Base-by-base conservation (phyloP, 2,888 invertebrate genomes). In the Sceliomorpha sp. region DNA sequence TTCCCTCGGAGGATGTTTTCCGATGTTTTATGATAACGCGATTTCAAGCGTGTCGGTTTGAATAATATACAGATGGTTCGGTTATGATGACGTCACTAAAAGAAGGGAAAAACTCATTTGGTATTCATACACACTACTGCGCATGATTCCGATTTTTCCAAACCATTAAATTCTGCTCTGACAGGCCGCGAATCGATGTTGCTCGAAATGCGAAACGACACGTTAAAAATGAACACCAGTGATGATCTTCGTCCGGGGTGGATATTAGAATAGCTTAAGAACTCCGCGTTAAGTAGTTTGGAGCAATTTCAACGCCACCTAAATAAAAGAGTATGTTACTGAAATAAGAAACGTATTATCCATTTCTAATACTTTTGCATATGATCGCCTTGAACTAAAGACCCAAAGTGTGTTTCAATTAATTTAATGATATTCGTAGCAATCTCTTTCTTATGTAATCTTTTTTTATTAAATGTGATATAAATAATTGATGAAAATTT, bases 111-210 rank as follows among this genome's bases (percentile, higher is more conserved):
- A 76, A 76, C 84, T 87, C 83, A 86, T 88, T 85, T 85, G 73
- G 79, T 85, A 88, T 88, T 88, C 88, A 85, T 84, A 77, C 78
- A 72, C 75, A 63, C 63, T 63, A 42, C 69, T 69, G 67, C 70
- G 75, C 82, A 86, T 85, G 87, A 84, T 81, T 85, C 80, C 79
- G 85, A 86, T 87, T 83, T 78, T 88, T 88, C 87, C 87, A 58
- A 79, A 74, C 87, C 87, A 88, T 88, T 88, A 88, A 87, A 70
- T 77, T 55, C 70, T 71, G 60, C 76, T 72, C 68, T 74, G 68
- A 70, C 72, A 69, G 58, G 75, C 75, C 76, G 75, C 77, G 79
- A 81, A 87, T 73, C 76, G 81, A 88, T 87, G 84, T 82, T 69
- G 76, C 72, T 79, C 51, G 66, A 81, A 82, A 87, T 74, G 72